Percentiles rank a stretch among this genome's conserved stretches.
Conservation (phyloP, 2,888 invertebrate species). For the Candidula unifasciata region DNA sequence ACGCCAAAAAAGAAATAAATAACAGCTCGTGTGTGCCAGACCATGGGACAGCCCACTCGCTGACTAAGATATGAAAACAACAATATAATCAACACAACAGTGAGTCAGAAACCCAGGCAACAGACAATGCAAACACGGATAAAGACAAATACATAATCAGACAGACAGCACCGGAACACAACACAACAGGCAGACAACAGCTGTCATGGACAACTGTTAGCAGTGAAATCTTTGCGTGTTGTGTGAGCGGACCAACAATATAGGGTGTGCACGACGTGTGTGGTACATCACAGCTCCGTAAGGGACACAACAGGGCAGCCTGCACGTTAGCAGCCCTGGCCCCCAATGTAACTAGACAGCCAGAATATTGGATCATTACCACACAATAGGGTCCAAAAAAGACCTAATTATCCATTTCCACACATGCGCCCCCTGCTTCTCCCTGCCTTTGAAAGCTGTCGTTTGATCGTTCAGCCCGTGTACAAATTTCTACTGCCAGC, state of each 20-base stretch:
- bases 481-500: neutral
- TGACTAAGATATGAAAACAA: no score
- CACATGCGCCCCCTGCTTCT: conserved; percentile 1
- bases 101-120: no score
- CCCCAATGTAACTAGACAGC: conserved; percentile 12
- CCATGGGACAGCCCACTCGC: no score
- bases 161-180: neutral
- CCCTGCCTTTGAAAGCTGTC: neutral
- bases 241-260: conserved; percentile 1
- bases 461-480: neutral
- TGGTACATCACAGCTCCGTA: neutral
- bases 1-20: no score
- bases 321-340: conserved; percentile 6
- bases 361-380: conserved; percentile 33
- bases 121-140: no score
- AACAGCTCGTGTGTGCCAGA: no score
- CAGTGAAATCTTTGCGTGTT: neutral
- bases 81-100: no score
- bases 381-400: conserved; percentile 17
- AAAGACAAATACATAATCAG: neutral
- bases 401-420: conserved; percentile 34
- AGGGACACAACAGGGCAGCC: conserved; percentile 22
- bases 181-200: neutral
- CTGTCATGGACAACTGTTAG: neutral
- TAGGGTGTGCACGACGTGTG: neutral